Percentiles rank a stretch among this genome's conserved stretches.
These are phyloP conservation scores for Vireo altiloquus DNA, from an alignment of 2,113 vertebrate genomes.

Conservation along the genomic window DNA sequence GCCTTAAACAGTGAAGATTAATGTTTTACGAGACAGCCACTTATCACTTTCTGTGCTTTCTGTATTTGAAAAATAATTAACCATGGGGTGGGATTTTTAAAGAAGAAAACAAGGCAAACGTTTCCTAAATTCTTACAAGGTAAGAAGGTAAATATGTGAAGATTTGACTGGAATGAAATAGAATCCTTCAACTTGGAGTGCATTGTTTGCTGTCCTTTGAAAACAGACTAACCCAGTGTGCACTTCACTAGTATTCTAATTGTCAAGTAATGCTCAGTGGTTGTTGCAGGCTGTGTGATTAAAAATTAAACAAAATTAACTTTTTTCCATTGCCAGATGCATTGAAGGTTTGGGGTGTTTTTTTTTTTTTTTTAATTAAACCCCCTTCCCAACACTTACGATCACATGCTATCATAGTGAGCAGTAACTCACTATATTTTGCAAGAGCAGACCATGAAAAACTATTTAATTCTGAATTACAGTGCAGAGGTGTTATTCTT, in stretches of 20 bases:
- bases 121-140: not conserved
- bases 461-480: not conserved
- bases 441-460: not conserved
- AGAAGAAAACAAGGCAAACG: not conserved
- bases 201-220: conserved; percentile 44
- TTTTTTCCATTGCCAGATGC: conserved; percentile 50
- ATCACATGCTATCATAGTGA: not conserved
- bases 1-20: not conserved
- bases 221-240: conserved; percentile 33
- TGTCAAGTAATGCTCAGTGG: conserved; percentile 53
- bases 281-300: conserved; percentile 62
- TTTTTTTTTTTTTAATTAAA: conserved; percentile 18
- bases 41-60: not conserved
- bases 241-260: conserved; percentile 68
- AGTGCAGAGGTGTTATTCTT: not conserved
- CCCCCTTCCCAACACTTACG: not conserved
- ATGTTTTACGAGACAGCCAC: conserved; percentile 27
- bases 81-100: not conserved
- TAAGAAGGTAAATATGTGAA: not conserved
- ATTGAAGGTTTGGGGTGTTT: not conserved
- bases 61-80: conserved; percentile 21
- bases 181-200: not conserved
- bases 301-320: conserved; percentile 70
- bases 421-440: not conserved
- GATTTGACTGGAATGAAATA: not conserved